Evolutionary conservation across 2,888 invertebrate genomes (phyloP).

Genomic region (Drosophila flavopinicola): DNA sequence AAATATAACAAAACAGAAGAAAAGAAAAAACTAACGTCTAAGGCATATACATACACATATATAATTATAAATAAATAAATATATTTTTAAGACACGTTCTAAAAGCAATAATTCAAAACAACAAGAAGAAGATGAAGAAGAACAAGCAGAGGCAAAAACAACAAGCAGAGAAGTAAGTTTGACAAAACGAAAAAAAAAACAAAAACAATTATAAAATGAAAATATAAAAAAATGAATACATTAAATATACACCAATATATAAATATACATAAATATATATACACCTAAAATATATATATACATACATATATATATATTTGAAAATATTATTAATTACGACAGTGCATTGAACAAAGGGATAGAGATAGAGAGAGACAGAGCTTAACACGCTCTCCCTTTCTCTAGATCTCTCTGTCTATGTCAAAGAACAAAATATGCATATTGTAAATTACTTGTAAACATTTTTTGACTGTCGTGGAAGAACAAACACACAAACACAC

Average conservation of each 20-base stretch:
- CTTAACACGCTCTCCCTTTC: too few species aligned
- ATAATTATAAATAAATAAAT: slow-evolving; percentile 58
- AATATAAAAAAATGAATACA: slow-evolving; percentile 57
- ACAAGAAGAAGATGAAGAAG: slow-evolving; percentile 68
- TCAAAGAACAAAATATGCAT: slow-evolving; percentile 49
- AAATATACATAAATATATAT: slow-evolving; percentile 67
- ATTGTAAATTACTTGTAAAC: slow-evolving; percentile 62
- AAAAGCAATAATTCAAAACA: slow-evolving; percentile 84
- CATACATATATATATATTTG: slow-evolving; percentile 42
- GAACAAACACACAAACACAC: slow-evolving; percentile 6
- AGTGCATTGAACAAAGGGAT: slow-evolving; percentile 11
- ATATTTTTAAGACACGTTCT: slow-evolving; percentile 84
- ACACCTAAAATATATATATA: slow-evolving; percentile 48
- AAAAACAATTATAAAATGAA: slow-evolving; percentile 7
- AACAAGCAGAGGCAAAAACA: slow-evolving; percentile 22
- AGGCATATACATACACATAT: slow-evolving; percentile 59
- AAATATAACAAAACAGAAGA: slow-evolving; percentile 38
- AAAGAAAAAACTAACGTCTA: slow-evolving; percentile 38
- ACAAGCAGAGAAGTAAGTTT: slow-evolving; percentile 46
- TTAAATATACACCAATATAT: slow-evolving; percentile 78
- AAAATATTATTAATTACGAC: slow-evolving; percentile 46
- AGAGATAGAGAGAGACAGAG: slow-evolving; percentile 11
- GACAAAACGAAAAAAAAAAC: slow-evolving; percentile 38
- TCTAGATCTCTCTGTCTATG: slow-evolving; percentile 14
- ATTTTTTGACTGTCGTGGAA: slow-evolving; percentile 60